Evolutionary conservation across 2,888 invertebrate genomes (phyloP).

Genomic region (Sphecodes monilicornis): DNA sequence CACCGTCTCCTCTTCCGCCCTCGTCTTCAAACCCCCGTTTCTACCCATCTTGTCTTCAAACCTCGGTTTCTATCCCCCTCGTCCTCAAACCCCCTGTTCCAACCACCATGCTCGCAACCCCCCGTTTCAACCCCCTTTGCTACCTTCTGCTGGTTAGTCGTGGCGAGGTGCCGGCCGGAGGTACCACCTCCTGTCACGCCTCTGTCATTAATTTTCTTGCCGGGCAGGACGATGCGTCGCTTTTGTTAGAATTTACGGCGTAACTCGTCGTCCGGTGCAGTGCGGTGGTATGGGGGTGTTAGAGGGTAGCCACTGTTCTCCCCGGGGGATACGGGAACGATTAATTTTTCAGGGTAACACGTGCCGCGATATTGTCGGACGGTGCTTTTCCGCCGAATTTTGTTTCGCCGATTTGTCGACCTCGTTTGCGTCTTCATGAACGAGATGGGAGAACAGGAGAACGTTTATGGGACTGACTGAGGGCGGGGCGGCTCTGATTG

Average conservation of each 20-base stretch:
- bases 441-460: neutral
- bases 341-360: conserved; percentile 78
- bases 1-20: conserved; percentile 29
- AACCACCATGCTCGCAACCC: neutral
- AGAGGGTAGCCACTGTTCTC: conserved; percentile 28
- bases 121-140: neutral
- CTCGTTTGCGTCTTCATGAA: neutral
- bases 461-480: neutral
- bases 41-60: neutral
- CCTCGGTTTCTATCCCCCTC: neutral
- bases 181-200: conserved; percentile 71
- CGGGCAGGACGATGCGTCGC: conserved; percentile 74
- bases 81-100: neutral
- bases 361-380: conserved; percentile 59
- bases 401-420: conserved; percentile 25
- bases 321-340: conserved; percentile 65
- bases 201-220: conserved; percentile 82
- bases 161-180: conserved; percentile 54
- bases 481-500: neutral
- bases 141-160: conserved; percentile 27
- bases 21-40: conserved; percentile 23
- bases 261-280: conserved; percentile 63
- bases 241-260: conserved; percentile 78
- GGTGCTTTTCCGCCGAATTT: conserved; percentile 21
- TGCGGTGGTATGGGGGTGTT: neutral